Evolutionary conservation across 2,113 vertebrate genomes (phyloP), one percentile per base, ranked within the genome.

Genomic region (Heloderma charlesbogerti): DNA sequence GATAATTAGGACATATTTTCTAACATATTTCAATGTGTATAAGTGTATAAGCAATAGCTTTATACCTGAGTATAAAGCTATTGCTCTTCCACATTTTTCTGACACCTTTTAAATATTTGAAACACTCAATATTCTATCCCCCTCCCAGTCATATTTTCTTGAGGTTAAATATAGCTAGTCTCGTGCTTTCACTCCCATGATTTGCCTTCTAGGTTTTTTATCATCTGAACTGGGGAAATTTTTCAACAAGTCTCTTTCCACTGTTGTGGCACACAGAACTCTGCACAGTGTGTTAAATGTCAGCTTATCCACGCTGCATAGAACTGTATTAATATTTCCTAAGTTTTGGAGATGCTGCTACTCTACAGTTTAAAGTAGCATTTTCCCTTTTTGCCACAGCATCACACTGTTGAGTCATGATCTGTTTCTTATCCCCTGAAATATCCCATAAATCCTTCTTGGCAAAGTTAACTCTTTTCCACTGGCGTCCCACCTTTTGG

Each of bases 21-120:
- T 60, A 84, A 72, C 51, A 89, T 34, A n/a, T n/a, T n/a, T n/a
- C n/a, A n/a, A n/a, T n/a, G n/a, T n/a, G n/a, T n/a, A n/a, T n/a
- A n/a, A n/a, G n/a, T n/a, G n/a, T n/a, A n/a, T n/a, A n/a, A n/a
- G n/a, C n/a, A n/a, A n/a, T n/a, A n/a, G n/a, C n/a, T n/a, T n/a
- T n/a, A n/a, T n/a, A n/a, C n/a, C n/a, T n/a, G n/a, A n/a, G n/a
- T 75, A 83, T 22, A 74, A 84, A 89, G 69, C 81, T 45, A 45
- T 63, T 40, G 5, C 77, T 88, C 27, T 89, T 86, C 45, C 18
- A 15, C 85, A 48, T 34, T 81, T 88, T 89, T 37, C 22, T 89
- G 67, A 74, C 79, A 60, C 83, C 45, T 82, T 89, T 81, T 89
- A 82, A 72, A 82, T 71, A 82, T 89, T 89, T 74, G 69, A 89